phyloP scores from a whole-genome alignment of 1,140 invertebrate genomes.

The Physella acuta region DNA sequence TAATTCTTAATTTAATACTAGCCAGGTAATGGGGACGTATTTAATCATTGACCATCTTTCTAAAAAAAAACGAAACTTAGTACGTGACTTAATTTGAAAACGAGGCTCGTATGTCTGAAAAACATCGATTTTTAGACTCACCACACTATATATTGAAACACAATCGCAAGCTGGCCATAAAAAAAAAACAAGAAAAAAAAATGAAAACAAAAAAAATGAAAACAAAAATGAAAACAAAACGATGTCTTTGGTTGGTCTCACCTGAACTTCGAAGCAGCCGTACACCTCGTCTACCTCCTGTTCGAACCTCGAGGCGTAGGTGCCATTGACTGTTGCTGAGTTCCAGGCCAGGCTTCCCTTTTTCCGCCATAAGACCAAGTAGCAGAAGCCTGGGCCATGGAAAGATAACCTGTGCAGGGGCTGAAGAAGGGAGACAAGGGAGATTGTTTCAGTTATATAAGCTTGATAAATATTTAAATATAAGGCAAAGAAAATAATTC shows the following conservation, averaged over 20 bases:
- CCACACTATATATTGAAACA: background rate
- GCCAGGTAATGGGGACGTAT: too few relatives aligned
- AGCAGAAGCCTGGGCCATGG: slow-evolving; percentile 91
- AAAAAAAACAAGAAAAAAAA: background rate
- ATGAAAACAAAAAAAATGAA: too few relatives aligned
- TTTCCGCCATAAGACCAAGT: slow-evolving; percentile 76
- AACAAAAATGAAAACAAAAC: background rate
- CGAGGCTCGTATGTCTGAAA: too few relatives aligned
- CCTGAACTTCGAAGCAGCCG: slow-evolving; percentile 75
- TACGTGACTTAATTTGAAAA: too few relatives aligned
- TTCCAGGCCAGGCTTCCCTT: slow-evolving; percentile 50
- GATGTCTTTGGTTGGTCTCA: background rate
- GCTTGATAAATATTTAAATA: too few relatives aligned
- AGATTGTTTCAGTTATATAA: too few relatives aligned
- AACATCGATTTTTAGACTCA: too few relatives aligned
- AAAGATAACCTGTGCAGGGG: slow-evolving; percentile 95
- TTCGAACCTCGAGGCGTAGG: slow-evolving; percentile 38
- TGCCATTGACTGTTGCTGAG: slow-evolving; percentile 63
- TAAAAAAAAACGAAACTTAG: too few relatives aligned
- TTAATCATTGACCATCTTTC: too few relatives aligned
- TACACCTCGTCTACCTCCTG: slow-evolving; percentile 76
- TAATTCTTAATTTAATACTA: too few relatives aligned
- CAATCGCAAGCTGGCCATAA: background rate
- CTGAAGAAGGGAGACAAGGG: slow-evolving; percentile 61
- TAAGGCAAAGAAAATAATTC: too few relatives aligned